Conservation (phyloP, 2,113 vertebrate species). For the Sapajus apella region DNA sequence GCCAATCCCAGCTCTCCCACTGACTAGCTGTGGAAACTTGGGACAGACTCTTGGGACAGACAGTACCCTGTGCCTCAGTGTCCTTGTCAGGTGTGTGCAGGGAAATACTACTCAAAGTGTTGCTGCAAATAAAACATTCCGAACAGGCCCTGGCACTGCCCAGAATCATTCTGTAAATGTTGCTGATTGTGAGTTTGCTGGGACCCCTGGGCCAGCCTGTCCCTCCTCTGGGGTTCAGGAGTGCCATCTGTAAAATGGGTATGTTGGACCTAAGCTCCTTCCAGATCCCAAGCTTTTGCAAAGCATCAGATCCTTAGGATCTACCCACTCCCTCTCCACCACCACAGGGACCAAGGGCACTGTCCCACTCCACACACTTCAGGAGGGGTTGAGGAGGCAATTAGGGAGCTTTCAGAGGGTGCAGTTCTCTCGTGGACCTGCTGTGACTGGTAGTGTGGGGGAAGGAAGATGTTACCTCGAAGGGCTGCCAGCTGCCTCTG, state of each 20-base stretch:
- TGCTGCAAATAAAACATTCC: not conserved
- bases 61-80: not conserved
- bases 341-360: not conserved
- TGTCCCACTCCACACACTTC: not conserved
- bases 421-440: not conserved
- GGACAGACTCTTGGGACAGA: not conserved
- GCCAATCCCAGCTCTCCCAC: not conserved
- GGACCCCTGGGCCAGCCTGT: too few species aligned
- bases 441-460: not conserved
- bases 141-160: not conserved
- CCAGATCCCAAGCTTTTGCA: not conserved
- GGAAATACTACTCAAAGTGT: not conserved
- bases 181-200: not conserved
- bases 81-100: not conserved
- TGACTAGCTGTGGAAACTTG: not conserved
- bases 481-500: conserved; percentile 55
- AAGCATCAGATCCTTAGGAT: not conserved
- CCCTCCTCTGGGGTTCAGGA: not conserved
- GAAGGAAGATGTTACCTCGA: not conserved
- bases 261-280: not conserved
- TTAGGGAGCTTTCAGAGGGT: not conserved
- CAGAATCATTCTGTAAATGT: not conserved
- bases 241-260: not conserved
- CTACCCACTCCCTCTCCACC: not conserved
- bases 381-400: not conserved